These are phyloP conservation scores for Troides helena DNA, from an alignment of 2,888 invertebrate genomes.

Conservation along the genomic window DNA sequence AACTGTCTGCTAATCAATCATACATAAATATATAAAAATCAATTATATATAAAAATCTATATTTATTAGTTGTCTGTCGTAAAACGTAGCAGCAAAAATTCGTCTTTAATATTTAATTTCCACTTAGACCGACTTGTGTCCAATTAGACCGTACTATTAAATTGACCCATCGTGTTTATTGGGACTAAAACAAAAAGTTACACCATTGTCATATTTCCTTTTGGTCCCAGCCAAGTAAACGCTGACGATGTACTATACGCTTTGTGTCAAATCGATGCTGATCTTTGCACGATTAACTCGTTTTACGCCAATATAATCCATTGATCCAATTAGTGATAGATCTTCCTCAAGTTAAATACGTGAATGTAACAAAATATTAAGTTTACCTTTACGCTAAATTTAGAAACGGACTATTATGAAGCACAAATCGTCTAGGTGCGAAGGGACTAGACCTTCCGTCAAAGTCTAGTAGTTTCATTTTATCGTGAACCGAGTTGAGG, in stretches of 20 bases:
- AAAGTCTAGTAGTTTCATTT: constrained; percentile 5
- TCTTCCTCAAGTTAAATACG: constrained; percentile 6
- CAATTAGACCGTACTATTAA: background rate
- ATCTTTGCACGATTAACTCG: background rate
- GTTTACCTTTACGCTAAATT: constrained; percentile 15
- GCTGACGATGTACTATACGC: background rate
- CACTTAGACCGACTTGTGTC: background rate
- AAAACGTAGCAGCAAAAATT: background rate
- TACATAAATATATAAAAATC: constrained; percentile 1
- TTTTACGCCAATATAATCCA: background rate
- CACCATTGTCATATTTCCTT: background rate
- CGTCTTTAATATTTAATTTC: background rate
- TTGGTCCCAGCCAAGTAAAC: background rate
- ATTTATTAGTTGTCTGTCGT: background rate
- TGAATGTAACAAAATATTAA: constrained; percentile 1
- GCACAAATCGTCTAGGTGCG: constrained; percentile 8
- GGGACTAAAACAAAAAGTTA: background rate
- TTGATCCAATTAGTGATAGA: constrained; percentile 2
- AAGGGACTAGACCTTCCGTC: background rate
- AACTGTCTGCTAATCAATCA: constrained; percentile 61
- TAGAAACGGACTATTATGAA: constrained; percentile 12
- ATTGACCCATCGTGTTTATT: background rate
- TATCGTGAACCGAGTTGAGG: background rate
- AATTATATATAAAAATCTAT: background rate
- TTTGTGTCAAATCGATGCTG: background rate